A percentile compares a stretch with the other conserved stretches of the same genome.
These are phyloP conservation scores for Caracal caracal DNA, from an alignment of 2,113 vertebrate genomes.

Conservation along the genomic window DNA sequence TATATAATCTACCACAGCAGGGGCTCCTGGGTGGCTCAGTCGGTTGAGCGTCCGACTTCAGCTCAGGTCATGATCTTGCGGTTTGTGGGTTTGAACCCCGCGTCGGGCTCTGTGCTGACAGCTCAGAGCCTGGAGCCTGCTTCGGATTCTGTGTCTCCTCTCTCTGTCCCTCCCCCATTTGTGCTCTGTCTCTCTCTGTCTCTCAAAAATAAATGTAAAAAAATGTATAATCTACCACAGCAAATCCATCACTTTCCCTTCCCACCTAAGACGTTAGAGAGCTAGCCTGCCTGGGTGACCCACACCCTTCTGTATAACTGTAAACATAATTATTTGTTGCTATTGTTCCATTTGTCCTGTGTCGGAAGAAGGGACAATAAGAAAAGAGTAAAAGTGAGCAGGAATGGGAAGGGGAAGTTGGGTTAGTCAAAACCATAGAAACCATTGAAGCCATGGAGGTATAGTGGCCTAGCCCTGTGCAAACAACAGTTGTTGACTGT, in stretches of 20 bases:
- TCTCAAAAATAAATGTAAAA: no score
- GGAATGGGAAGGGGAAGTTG: not conserved
- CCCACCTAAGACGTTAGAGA: not conserved
- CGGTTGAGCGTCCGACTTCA: no score
- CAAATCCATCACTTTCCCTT: not conserved
- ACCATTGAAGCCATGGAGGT: not conserved
- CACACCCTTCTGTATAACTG: not conserved
- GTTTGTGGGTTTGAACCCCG: no score
- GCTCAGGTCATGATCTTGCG: no score
- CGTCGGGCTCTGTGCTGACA: no score
- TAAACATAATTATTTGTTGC: not conserved
- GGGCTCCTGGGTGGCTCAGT: no score
- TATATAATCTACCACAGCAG: no score
- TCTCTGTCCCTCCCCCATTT: no score
- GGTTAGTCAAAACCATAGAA: not conserved
- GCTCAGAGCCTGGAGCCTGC: no score
- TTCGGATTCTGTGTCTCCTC: no score
- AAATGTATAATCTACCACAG: no score
- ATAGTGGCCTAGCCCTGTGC: not conserved
- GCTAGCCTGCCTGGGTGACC: not conserved
- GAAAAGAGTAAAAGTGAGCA: not conserved
- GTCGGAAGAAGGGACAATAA: not conserved
- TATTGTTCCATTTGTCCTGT: not conserved
- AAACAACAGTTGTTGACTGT: accelerated
- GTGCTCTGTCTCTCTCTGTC: no score